Percentiles rank a stretch among this genome's conserved stretches.
Conservation (phyloP, 1,140 invertebrate species). For the Euschistus heros region DNA sequence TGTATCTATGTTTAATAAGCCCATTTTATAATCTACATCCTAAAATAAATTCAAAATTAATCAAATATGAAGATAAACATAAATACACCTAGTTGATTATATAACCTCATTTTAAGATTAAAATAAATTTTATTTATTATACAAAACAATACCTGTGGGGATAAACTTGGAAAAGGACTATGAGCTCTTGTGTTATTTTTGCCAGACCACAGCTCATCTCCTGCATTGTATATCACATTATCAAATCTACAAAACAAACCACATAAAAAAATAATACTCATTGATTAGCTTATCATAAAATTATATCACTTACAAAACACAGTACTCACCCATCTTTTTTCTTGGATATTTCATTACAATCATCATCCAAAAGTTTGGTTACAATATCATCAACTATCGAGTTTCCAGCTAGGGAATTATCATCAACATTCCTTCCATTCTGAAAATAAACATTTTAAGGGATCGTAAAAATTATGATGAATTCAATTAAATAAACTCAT, state of each 20-base stretch:
- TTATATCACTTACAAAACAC: background rate
- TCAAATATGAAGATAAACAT: background rate
- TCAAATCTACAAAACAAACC: slow-evolving; percentile 12
- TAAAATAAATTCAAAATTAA: slow-evolving; percentile 3
- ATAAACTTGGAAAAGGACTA: slow-evolving; percentile 8
- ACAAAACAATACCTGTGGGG: slow-evolving; percentile 5
- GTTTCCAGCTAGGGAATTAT: slow-evolving; percentile 24
- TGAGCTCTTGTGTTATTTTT: slow-evolving; percentile 9
- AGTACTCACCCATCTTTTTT: slow-evolving; percentile 22
- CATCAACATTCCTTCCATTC: slow-evolving; percentile 24
- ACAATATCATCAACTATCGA: slow-evolving; percentile 26
- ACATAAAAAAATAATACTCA: slow-evolving; percentile 5
- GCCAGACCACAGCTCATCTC: slow-evolving; percentile 16
- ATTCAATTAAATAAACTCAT: background rate
- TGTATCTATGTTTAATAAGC: slow-evolving; percentile 23
- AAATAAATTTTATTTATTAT: background rate
- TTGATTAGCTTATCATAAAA: background rate
- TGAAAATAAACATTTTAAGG: background rate
- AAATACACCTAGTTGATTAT: background rate
- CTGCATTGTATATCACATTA: slow-evolving; percentile 10
- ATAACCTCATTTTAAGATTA: background rate
- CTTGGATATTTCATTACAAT: slow-evolving; percentile 14
- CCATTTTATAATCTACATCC: slow-evolving; percentile 22
- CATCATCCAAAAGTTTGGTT: slow-evolving; percentile 26
- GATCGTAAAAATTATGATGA: background rate